These are phyloP conservation scores for Tapirus indicus DNA, from an alignment of 2,797 vertebrate species.

Conservation along the genomic window DNA sequence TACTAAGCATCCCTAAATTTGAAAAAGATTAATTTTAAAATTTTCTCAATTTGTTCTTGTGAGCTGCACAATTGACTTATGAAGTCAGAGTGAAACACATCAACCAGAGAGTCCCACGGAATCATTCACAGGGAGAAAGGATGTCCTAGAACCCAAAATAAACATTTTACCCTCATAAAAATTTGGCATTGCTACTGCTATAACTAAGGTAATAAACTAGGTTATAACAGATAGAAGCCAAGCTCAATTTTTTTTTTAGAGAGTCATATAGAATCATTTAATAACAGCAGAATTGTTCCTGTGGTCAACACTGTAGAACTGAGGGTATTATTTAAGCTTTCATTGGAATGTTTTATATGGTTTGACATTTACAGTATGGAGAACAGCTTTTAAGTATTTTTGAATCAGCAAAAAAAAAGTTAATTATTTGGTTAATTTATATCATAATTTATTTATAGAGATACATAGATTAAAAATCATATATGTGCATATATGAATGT, in stretches of 20 bases:
- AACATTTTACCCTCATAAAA: conserved; percentile 11
- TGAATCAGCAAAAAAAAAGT: conserved; percentile 72
- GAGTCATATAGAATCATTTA: conserved; percentile 69
- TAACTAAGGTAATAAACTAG: conserved; percentile 54
- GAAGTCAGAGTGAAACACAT: too few relatives aligned
- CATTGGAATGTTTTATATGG: conserved; percentile 69
- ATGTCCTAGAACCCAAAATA: not conserved
- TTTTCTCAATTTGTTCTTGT: too few relatives aligned
- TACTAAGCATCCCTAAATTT: not conserved
- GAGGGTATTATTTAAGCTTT: conserved; percentile 62
- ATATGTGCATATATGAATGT: not conserved
- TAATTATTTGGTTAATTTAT: conserved; percentile 61
- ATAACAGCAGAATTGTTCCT: not conserved
- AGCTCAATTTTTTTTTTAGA: conserved; percentile 56
- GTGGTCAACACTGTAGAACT: not conserved
- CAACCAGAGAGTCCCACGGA: too few relatives aligned
- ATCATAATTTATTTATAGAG: not conserved
- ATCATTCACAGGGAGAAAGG: too few relatives aligned
- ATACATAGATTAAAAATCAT: conserved; percentile 18
- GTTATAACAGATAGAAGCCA: conserved; percentile 63
- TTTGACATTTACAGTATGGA: conserved; percentile 36
- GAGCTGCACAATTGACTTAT: too few relatives aligned
- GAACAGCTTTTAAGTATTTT: conserved; percentile 70
- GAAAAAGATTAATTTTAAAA: too few relatives aligned
- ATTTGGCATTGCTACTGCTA: not conserved